Evolutionary conservation across 2,888 invertebrate genomes (phyloP).

Genomic region (Protophormia terraenovae): DNA sequence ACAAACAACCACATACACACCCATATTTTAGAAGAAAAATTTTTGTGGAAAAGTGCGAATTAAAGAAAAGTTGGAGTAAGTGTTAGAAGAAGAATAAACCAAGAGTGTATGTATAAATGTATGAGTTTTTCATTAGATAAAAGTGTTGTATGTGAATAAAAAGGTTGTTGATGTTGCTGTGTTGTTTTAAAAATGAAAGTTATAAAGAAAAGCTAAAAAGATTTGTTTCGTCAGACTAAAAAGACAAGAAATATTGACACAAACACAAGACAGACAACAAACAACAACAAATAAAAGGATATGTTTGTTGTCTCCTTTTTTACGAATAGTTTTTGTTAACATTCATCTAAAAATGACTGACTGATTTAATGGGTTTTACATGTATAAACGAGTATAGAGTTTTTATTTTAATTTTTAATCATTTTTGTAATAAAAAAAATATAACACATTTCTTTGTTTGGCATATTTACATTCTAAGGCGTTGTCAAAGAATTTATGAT

Average conservation of each 20-base stretch:
- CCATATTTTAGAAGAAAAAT: background rate
- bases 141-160: constrained; percentile 12
- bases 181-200: constrained; percentile 41
- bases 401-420: background rate
- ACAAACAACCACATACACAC: background rate
- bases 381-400: background rate
- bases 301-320: constrained; percentile 14
- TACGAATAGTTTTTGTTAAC: constrained; percentile 20
- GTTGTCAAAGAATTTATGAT: constrained; percentile 90
- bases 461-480: constrained; percentile 88
- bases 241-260: constrained; percentile 8
- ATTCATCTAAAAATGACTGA: constrained; percentile 22
- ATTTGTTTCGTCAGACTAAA: constrained; percentile 16
- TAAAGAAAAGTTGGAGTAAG: background rate
- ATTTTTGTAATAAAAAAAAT: constrained; percentile 1
- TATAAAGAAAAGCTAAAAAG: constrained; percentile 14
- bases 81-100: background rate
- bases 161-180: background rate
- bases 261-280: background rate
- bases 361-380: constrained; percentile 51
- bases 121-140: background rate
- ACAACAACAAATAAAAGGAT: constrained; percentile 20
- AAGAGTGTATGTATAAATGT: background rate
- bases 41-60: background rate
- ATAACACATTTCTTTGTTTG: constrained; percentile 45